phyloP scores from a whole-genome alignment of 2,113 vertebrate species.

The Azemiops feae region DNA sequence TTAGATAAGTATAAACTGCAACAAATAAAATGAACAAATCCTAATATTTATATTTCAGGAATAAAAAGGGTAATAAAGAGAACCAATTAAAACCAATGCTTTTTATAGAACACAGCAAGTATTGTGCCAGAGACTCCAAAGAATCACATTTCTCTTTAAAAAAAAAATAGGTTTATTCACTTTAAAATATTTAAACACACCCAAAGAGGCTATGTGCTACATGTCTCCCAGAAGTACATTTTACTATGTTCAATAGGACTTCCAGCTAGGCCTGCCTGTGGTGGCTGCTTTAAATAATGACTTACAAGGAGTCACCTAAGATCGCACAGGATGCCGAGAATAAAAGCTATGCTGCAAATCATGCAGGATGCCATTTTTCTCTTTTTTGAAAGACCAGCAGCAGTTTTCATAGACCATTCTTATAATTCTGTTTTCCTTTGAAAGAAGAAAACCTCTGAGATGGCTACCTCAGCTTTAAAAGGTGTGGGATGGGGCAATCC shows the following conservation, averaged over 20 bases:
- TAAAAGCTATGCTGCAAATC: background rate
- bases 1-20: background rate
- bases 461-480: background rate
- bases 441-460: background rate
- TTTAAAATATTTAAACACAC: background rate
- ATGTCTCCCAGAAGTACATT: background rate
- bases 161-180: background rate
- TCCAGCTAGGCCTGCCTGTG: background rate
- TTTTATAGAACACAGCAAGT: background rate
- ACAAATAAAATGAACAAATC: slow-evolving; percentile 14
- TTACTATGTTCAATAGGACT: background rate
- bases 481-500: background rate
- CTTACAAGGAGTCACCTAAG: background rate
- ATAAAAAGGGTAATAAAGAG: background rate
- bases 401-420: background rate
- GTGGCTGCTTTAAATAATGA: background rate
- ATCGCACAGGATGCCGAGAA: background rate
- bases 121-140: slow-evolving; percentile 7
- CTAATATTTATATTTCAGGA: background rate
- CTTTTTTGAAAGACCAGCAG: background rate
- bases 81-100: background rate
- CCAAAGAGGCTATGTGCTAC: background rate
- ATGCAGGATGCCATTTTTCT: background rate
- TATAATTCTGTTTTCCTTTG: background rate
- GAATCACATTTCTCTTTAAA: background rate